Conservation (phyloP, 2,113 vertebrate genomes). For the Bos taurus region DNA sequence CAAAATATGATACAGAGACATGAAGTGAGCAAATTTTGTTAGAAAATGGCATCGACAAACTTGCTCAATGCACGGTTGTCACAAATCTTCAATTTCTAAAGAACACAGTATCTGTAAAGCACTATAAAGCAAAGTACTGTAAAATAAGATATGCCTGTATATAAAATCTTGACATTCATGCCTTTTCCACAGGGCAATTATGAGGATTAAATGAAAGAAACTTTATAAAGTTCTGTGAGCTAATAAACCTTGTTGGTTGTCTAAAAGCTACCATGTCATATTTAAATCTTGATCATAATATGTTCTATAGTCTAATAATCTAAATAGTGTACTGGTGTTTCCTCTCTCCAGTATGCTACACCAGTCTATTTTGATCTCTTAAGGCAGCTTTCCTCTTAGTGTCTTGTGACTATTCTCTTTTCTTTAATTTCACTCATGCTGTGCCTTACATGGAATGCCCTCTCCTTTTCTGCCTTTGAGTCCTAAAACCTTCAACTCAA, state of each 20-base stretch:
- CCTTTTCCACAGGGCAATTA: not conserved
- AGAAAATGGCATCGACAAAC: not conserved
- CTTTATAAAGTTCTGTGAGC: not conserved
- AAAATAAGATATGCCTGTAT: not conserved
- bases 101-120: not conserved
- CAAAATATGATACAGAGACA: not conserved
- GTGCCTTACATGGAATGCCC: not conserved
- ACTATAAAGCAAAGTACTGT: not conserved
- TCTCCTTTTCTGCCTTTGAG: not conserved
- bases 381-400: not conserved
- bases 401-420: not conserved
- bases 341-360: too few relatives aligned
- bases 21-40: not conserved
- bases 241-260: not conserved
- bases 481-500: not conserved
- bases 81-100: not conserved
- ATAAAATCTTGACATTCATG: not conserved
- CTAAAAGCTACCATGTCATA: not conserved
- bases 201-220: not conserved
- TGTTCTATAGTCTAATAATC: not conserved
- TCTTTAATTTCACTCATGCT: not conserved
- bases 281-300: not conserved
- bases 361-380: not conserved
- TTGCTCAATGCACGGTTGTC: not conserved
- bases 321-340: not conserved